Percentiles rank a stretch among this genome's conserved stretches.
Conservation (phyloP, 2,797 vertebrate species). For the Trematomus bernacchii region DNA sequence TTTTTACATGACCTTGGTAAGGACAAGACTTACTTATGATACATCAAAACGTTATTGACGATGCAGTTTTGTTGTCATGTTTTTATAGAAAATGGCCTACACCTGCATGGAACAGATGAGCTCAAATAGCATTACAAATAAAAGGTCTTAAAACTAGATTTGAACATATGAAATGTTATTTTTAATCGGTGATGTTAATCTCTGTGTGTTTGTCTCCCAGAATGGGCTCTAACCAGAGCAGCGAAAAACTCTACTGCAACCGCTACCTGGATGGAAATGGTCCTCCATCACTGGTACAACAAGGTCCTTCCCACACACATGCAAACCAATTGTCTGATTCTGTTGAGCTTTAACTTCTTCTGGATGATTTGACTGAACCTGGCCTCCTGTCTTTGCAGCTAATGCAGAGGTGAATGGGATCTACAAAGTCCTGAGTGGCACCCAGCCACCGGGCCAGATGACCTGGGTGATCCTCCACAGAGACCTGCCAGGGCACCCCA, state of each 20-base stretch:
- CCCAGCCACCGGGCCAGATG: constrained; percentile 78
- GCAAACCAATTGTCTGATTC: not conserved
- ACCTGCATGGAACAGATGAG: too few species aligned
- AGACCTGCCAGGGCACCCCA: constrained; percentile 66
- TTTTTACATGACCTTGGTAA: too few species aligned
- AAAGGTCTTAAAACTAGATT: too few species aligned
- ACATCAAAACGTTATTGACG: too few species aligned
- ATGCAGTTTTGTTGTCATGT: too few species aligned
- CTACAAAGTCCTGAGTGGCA: not conserved
- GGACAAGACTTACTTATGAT: too few species aligned
- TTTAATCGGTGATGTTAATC: not conserved
- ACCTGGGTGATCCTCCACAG: constrained; percentile 61
- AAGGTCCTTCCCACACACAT: constrained; percentile 59
- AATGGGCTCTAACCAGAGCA: constrained; percentile 80
- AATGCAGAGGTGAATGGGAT: constrained; percentile 5
- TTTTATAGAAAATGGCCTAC: too few species aligned
- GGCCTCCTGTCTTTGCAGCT: constrained; percentile 52
- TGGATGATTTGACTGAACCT: not conserved
- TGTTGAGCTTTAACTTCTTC: not conserved
- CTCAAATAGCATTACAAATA: too few species aligned
- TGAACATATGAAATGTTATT: too few species aligned
- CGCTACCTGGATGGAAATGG: constrained; percentile 76
- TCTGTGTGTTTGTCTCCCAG: constrained; percentile 24
- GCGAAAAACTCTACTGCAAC: constrained; percentile 76
- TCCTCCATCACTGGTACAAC: constrained; percentile 67